phyloP scores from a whole-genome alignment of 2,113 vertebrate species.

The Xenus cinereus region DNA sequence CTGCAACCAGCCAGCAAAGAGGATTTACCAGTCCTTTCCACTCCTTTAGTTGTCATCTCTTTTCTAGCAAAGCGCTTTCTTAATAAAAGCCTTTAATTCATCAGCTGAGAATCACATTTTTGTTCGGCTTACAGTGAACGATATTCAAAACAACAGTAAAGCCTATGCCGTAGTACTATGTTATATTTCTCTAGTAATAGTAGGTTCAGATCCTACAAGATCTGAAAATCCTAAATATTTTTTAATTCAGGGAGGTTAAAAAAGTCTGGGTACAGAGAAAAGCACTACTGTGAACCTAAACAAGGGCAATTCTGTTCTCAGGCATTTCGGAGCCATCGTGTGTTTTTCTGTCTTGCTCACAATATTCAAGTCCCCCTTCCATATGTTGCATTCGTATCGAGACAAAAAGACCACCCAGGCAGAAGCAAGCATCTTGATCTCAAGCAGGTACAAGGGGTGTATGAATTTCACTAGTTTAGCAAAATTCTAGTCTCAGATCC shows the following conservation, averaged over 20 bases:
- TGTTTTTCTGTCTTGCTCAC: neutral
- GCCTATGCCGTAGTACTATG: neutral
- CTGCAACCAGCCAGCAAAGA: neutral
- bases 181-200: too few relatives aligned
- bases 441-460: neutral
- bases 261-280: neutral
- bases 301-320: neutral
- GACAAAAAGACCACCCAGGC: neutral
- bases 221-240: neutral
- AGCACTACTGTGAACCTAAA: neutral
- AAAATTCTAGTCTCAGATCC: neutral
- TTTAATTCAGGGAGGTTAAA: neutral
- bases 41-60: neutral
- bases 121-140: neutral
- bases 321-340: neutral
- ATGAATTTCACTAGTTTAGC: neutral
- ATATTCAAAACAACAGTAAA: neutral
- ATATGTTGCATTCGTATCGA: accelerated
- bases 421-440: neutral
- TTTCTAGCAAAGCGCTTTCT: neutral
- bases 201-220: neutral
- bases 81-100: neutral
- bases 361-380: neutral
- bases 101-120: neutral
- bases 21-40: neutral